Evolutionary conservation across 2,797 vertebrate species (phyloP), one percentile per base, ranked within the genome.

Genomic region (Myotis daubentonii): DNA sequence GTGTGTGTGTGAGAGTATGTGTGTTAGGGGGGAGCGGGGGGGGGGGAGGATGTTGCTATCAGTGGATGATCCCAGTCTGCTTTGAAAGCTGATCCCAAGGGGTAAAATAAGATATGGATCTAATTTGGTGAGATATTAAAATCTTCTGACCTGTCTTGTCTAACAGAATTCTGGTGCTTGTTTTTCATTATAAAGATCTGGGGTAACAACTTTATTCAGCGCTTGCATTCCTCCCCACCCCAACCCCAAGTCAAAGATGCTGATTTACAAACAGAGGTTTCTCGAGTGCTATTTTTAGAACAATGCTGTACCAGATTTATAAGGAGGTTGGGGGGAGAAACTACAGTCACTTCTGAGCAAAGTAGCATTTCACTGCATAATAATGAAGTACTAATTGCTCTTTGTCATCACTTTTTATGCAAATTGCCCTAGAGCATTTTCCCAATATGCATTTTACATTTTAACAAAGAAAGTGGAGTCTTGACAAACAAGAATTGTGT

Each of bases 361-460:
- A 98, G 97, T 98, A 98, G 97, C 97, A 97, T 98, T 98, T 98
- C 95, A 60, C 97, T 98, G 98, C 97, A 98, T 98, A 98, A 97
- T 98, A 98, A 98, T 98, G 97, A 98, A 97, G 96, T 98, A 98
- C 98, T 98, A 98, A 98, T 98, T 98, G 98, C 97, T 98, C 98
- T 98, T 98, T 98, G 97, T 98, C 98, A 98, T 98, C 98, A 98
- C 97, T 98, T 98, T 98, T 98, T 98, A 98, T 98, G 98, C 97
- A 98, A 98, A 98, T 98, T 98, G 96, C 98, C 96, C 97, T 57
- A 68, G 94, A 98, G 96, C 96, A 97, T 98, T 98, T 98, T 97
- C 97, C 98, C 98, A 98, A 98, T 98, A 97, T 97, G 97, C 97
- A 97, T 98, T 98, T 98, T 97, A 98, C 98, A 96, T 98, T 98